These are phyloP conservation scores for Synanceia verrucosa DNA, from an alignment of 2,797 vertebrate species.

Conservation along the genomic window DNA sequence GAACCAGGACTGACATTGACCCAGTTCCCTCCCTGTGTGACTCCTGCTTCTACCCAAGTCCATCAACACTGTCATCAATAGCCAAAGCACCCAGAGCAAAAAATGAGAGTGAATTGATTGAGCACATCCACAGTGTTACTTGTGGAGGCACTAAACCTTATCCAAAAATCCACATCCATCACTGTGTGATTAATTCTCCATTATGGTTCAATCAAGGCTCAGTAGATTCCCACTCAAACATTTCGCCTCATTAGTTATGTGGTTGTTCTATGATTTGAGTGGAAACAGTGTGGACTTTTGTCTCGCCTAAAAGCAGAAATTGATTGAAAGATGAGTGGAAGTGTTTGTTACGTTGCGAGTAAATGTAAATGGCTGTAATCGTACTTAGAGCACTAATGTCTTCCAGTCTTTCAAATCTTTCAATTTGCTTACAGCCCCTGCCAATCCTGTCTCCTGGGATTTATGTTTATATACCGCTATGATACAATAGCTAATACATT, in stretches of 20 bases:
- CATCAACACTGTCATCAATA: slow-evolving; percentile 67
- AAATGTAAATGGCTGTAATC: slow-evolving; percentile 1
- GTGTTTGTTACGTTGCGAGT: slow-evolving; percentile 14
- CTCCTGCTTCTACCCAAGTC: slow-evolving; percentile 52
- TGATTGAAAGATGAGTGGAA: not conserved
- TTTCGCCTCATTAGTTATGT: slow-evolving; percentile 31
- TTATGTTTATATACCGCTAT: slow-evolving; percentile 2
- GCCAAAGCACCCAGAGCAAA: slow-evolving; percentile 34
- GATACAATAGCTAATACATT: not conserved
- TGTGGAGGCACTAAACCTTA: slow-evolving; percentile 47
- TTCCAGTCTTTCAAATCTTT: not conserved
- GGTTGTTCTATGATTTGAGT: slow-evolving; percentile 26
- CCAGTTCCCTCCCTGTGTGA: slow-evolving; percentile 52
- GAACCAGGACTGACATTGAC: slow-evolving; percentile 76
- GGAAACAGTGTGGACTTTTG: slow-evolving; percentile 20
- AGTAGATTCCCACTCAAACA: slow-evolving; percentile 41
- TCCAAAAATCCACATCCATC: slow-evolving; percentile 64
- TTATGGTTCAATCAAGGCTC: slow-evolving; percentile 54
- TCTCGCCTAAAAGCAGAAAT: not conserved
- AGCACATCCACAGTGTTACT: slow-evolving; percentile 36
- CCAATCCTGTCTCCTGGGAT: not conserved
- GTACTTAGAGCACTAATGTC: not conserved
- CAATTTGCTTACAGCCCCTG: not conserved
- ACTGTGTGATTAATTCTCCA: slow-evolving; percentile 56
- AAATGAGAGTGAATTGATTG: slow-evolving; percentile 58